phyloP scores from a whole-genome alignment of 2,113 vertebrate species.

The Haemorhous mexicanus region DNA sequence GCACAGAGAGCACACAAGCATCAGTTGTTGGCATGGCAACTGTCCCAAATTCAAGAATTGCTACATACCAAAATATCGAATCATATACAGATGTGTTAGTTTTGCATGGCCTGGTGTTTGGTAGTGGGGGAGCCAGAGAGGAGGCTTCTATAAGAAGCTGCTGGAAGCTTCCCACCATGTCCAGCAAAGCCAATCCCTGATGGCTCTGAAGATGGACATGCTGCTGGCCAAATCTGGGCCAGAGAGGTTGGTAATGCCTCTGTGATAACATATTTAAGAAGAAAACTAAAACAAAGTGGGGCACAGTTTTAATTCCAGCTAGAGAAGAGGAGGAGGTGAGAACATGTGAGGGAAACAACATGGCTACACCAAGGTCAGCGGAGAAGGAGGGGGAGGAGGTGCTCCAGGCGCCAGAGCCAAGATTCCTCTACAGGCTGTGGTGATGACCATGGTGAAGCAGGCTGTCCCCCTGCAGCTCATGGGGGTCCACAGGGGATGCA shows the following conservation, averaged over 20 bases:
- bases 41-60: background rate
- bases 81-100: background rate
- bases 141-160: background rate
- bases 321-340: background rate
- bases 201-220: background rate
- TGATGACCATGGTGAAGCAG: background rate
- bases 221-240: background rate
- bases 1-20: background rate
- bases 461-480: background rate
- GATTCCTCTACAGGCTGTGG: background rate
- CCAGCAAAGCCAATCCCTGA: background rate
- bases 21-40: background rate
- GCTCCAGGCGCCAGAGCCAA: background rate
- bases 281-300: background rate
- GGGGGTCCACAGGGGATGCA: background rate
- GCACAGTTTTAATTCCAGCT: background rate
- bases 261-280: background rate
- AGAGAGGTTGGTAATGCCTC: background rate
- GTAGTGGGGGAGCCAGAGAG: background rate
- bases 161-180: background rate
- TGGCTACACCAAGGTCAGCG: background rate
- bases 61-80: background rate
- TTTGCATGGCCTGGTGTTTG: background rate
- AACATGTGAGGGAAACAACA: background rate
- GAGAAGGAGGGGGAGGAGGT: background rate